A percentile compares a stretch with the other conserved stretches of the same genome.
Conservation (phyloP, 2,113 vertebrate species). For the Pterocles orientalis region DNA sequence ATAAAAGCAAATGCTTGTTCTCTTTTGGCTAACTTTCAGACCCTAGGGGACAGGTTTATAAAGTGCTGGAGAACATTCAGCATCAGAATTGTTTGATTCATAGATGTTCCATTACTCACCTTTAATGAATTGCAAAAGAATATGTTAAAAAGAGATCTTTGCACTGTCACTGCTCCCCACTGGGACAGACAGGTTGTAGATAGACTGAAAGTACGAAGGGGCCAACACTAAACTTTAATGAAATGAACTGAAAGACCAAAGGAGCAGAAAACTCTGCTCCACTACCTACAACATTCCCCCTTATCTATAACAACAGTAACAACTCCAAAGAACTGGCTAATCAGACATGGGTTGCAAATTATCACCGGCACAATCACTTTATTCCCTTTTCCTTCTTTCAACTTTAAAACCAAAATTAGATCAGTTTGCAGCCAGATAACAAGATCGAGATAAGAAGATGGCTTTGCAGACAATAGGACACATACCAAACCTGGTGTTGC, state of each 20-base stretch:
- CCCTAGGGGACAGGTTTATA: neutral
- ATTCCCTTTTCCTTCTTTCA: neutral
- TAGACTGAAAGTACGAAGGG: neutral
- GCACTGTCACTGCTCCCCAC: neutral
- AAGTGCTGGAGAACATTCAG: neutral
- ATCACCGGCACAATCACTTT: neutral
- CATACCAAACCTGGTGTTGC: neutral
- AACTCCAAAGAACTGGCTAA: neutral
- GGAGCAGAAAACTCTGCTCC: neutral
- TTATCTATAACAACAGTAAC: neutral
- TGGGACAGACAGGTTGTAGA: neutral
- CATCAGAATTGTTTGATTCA: neutral
- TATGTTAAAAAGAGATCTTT: neutral
- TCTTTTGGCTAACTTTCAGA: neutral
- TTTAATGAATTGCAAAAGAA: neutral
- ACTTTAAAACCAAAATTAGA: neutral
- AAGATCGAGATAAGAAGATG: neutral
- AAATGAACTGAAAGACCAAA: neutral
- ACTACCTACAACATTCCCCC: neutral
- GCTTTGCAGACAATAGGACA: neutral
- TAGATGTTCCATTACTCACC: neutral
- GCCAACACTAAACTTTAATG: neutral
- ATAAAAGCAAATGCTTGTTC: neutral
- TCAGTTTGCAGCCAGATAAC: neutral
- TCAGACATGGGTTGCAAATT: neutral